Conservation (phyloP, 2,113 vertebrate species). For the Podarcis muralis region DNA sequence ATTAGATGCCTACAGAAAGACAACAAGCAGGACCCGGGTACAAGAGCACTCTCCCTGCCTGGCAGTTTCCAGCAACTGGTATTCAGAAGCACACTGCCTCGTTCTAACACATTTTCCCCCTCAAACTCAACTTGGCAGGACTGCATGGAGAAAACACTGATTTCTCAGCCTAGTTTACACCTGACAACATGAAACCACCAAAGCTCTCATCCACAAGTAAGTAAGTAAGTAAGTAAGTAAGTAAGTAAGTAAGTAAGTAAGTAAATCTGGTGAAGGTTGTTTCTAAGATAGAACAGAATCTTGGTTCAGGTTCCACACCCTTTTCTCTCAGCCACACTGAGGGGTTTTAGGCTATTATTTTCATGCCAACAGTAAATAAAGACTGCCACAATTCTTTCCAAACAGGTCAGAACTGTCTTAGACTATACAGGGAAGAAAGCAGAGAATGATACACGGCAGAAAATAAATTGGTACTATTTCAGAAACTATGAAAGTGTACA, state of each 20-base stretch:
- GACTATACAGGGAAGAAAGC: background rate
- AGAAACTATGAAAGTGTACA: conserved; percentile 30
- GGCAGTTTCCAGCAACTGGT: no score
- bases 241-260: conserved; percentile 29
- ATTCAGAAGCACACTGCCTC: background rate
- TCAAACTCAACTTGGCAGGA: conserved; percentile 37
- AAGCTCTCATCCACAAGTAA: conserved; percentile 43
- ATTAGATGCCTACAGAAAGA: no score
- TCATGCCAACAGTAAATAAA: conserved; percentile 56
- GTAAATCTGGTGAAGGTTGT: background rate
- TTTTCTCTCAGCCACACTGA: conserved; percentile 33
- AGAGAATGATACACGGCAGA: conserved; percentile 33
- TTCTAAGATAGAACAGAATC: conserved; percentile 51
- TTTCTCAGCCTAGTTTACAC: conserved; percentile 23
- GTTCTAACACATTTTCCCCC: conserved; percentile 37
- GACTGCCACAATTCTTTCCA: conserved; percentile 55
- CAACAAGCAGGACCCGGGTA: no score
- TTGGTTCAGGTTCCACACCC: conserved; percentile 43
- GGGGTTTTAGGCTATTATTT: conserved; percentile 31
- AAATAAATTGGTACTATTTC: conserved; percentile 57
- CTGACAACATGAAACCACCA: conserved; percentile 41
- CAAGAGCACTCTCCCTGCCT: no score
- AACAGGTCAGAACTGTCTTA: conserved; percentile 38
- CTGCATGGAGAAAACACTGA: conserved; percentile 41
- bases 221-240: conserved; percentile 5